phyloP scores from a whole-genome alignment of 2,888 invertebrate genomes.

The Xanthostigma xanthostigma region DNA sequence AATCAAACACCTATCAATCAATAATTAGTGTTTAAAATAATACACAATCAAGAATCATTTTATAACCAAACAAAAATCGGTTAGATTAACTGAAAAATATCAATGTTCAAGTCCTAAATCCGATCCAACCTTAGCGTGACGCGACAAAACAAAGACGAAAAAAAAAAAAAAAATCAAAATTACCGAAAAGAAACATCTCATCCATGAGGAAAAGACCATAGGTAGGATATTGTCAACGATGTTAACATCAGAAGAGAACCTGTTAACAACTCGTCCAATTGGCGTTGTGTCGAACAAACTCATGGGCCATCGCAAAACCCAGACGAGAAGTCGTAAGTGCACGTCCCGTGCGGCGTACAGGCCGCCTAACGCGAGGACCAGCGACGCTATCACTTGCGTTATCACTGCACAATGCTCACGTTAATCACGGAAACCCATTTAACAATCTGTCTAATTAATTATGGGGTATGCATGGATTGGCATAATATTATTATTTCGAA shows the following conservation, averaged over 20 bases:
- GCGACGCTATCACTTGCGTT: slow-evolving; percentile 18
- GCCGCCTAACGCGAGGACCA: slow-evolving; percentile 29
- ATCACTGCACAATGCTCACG: background rate
- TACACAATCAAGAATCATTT: too few relatives aligned
- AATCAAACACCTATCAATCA: too few relatives aligned
- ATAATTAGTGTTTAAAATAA: too few relatives aligned
- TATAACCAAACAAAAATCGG: too few relatives aligned
- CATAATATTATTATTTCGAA: too few relatives aligned
- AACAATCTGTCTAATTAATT: too few relatives aligned
- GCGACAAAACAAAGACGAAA: too few relatives aligned
- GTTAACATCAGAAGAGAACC: slow-evolving; percentile 42
- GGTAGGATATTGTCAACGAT: slow-evolving; percentile 37
- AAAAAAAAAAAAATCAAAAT: slow-evolving; percentile 12
- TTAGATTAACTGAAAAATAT: too few relatives aligned
- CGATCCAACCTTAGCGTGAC: too few relatives aligned
- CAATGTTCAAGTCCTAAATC: too few relatives aligned
- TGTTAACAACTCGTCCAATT: slow-evolving; percentile 43
- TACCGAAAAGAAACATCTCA: slow-evolving; percentile 32
- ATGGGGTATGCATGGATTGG: too few relatives aligned
- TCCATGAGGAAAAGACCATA: slow-evolving; percentile 21
- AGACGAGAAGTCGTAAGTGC: slow-evolving; percentile 31
- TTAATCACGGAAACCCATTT: too few relatives aligned
- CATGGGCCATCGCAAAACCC: slow-evolving; percentile 37
- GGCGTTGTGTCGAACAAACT: slow-evolving; percentile 47
- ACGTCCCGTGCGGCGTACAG: slow-evolving; percentile 27